phyloP scores from a whole-genome alignment of 2,888 invertebrate species.

The Clitarchus hookeri region DNA sequence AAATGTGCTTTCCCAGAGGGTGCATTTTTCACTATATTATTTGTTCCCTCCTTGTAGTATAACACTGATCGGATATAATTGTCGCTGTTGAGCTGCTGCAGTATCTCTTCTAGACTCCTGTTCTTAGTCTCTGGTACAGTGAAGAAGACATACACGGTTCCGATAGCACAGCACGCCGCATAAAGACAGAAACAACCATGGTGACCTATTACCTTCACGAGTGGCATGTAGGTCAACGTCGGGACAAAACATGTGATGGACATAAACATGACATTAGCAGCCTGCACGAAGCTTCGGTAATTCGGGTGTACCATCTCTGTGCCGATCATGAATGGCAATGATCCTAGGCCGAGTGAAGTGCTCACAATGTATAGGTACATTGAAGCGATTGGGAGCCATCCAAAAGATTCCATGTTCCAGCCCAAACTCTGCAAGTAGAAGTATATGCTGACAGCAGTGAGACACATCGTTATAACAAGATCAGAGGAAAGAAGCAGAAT shows the following conservation, averaged over 20 bases:
- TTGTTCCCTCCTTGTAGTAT: no score
- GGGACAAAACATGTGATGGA: not conserved
- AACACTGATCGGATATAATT: no score
- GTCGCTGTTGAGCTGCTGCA: no score
- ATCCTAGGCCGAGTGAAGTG: not conserved
- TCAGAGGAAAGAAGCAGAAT: no score
- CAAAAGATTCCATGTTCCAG: conserved; percentile 31
- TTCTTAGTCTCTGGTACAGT: conserved; percentile 5
- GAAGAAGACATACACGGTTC: not conserved
- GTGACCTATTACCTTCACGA: not conserved
- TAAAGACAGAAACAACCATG: not conserved
- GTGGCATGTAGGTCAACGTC: not conserved
- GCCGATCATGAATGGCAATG: not conserved
- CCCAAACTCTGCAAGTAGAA: conserved; percentile 40
- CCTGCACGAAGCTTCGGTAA: not conserved
- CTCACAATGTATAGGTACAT: conserved; percentile 27
- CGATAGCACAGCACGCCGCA: not conserved
- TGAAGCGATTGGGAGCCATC: conserved; percentile 32
- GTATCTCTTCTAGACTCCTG: not conserved
- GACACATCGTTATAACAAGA: no score
- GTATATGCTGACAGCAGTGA: not conserved
- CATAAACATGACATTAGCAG: not conserved
- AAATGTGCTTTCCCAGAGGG: no score
- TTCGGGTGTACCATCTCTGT: not conserved
- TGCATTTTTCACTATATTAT: no score